These are phyloP conservation scores for Microcebus jonahi DNA, from an alignment of 2,113 vertebrate genomes.

Conservation along the genomic window DNA sequence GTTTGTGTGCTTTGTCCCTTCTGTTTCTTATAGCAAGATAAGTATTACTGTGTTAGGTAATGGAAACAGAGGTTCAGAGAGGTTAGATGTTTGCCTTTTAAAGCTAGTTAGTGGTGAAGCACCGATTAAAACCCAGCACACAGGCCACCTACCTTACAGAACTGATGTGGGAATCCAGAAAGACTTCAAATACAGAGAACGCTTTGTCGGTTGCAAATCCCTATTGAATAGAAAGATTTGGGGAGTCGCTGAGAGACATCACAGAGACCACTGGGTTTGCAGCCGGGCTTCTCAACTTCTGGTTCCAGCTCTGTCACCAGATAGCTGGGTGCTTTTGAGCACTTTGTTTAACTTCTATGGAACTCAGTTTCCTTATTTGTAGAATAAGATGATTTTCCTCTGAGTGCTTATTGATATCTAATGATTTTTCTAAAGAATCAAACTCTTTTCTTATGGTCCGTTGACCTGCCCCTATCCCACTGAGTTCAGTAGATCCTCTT, in stretches of 20 bases:
- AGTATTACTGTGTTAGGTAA: background rate
- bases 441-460: background rate
- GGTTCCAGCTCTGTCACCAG: background rate
- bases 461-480: background rate
- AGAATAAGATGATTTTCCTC: background rate
- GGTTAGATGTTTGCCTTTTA: background rate
- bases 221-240: background rate
- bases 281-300: background rate
- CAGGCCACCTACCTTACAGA: background rate
- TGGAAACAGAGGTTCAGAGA: background rate
- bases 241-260: background rate
- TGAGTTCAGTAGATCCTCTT: background rate
- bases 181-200: background rate
- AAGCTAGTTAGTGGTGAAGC: background rate
- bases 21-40: background rate
- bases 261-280: background rate
- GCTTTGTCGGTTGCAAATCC: background rate
- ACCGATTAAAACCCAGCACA: background rate
- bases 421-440: background rate
- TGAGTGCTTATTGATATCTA: background rate
- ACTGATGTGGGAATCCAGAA: background rate
- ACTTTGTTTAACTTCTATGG: background rate
- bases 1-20: background rate
- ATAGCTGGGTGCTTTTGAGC: background rate
- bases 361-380: background rate